A percentile compares a stretch with the other conserved stretches of the same genome.
Evolutionary conservation across 2,888 invertebrate species (phyloP).

Genomic region (Laothoe populi): DNA sequence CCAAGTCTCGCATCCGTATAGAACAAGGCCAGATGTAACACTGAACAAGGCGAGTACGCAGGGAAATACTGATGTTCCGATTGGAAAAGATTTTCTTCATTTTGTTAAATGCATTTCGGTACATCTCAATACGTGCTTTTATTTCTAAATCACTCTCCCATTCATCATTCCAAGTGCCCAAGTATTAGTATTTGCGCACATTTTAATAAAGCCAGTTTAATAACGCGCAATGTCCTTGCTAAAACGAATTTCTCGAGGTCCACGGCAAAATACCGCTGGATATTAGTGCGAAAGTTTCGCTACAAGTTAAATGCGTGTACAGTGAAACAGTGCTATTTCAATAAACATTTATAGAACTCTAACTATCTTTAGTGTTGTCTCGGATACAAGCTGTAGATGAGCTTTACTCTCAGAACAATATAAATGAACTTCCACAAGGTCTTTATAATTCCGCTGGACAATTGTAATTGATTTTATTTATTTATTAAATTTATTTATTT

Average conservation of each 20-base stretch:
- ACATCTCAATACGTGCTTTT: too few relatives aligned
- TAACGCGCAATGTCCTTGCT: conserved; percentile 55
- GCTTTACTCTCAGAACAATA: background rate
- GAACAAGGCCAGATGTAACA: too few relatives aligned
- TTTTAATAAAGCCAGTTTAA: conserved; percentile 33
- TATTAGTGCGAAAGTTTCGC: conserved; percentile 54
- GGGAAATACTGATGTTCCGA: too few relatives aligned
- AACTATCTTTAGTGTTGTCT: background rate
- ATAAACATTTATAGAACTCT: conserved; percentile 13
- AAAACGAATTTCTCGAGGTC: conserved; percentile 55
- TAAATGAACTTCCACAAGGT: background rate
- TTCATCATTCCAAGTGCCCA: too few relatives aligned
- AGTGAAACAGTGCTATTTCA: conserved; percentile 41
- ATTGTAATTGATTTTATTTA: background rate
- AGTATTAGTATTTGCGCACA: too few relatives aligned
- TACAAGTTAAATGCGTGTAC: conserved; percentile 60
- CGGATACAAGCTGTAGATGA: background rate
- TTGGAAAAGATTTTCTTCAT: too few relatives aligned
- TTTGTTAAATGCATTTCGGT: too few relatives aligned
- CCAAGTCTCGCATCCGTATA: too few relatives aligned
- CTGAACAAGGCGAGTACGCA: too few relatives aligned
- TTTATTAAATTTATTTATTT: too few relatives aligned
- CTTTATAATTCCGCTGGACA: background rate
- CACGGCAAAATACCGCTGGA: conserved; percentile 50
- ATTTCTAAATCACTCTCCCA: too few relatives aligned